phyloP scores from a whole-genome alignment of 2,113 vertebrate genomes.

The Sula dactylatra region DNA sequence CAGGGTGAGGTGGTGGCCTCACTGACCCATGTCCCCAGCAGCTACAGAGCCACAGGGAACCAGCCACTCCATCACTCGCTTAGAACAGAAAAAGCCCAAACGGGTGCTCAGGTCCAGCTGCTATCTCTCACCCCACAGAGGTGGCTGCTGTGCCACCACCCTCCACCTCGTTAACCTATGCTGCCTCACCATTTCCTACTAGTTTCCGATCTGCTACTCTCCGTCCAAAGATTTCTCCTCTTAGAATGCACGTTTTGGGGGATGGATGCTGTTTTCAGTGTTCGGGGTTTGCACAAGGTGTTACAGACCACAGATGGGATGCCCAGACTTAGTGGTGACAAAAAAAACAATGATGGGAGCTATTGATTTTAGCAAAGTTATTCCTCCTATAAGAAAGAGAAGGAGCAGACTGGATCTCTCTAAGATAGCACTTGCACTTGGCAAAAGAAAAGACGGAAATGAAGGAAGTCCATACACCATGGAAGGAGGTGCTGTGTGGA shows the following conservation, averaged over 20 bases:
- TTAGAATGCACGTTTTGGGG: rapidly evolving
- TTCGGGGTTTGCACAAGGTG: not conserved
- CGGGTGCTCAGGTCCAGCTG: not conserved
- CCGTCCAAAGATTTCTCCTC: not conserved
- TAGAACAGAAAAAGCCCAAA: not conserved
- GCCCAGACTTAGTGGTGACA: not conserved
- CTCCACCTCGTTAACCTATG: not conserved
- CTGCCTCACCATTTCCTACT: not conserved
- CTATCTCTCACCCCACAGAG: not conserved
- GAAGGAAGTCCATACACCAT: rapidly evolving
- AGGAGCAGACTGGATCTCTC: not conserved
- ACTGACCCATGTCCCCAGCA: not conserved
- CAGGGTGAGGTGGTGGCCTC: not conserved
- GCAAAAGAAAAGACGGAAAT: not conserved
- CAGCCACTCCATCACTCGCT: not conserved
- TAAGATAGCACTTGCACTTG: not conserved
- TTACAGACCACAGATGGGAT: not conserved
- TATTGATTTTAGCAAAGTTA: not conserved
- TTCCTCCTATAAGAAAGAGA: not conserved
- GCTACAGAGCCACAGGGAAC: not conserved
- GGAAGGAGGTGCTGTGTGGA: no score
- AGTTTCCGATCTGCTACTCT: not conserved
- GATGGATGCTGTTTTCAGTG: no score
- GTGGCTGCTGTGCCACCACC: not conserved
- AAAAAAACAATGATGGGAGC: rapidly evolving